These are phyloP conservation scores for Oophaga sylvatica DNA, from an alignment of 2,797 vertebrate species.

Conservation along the genomic window DNA sequence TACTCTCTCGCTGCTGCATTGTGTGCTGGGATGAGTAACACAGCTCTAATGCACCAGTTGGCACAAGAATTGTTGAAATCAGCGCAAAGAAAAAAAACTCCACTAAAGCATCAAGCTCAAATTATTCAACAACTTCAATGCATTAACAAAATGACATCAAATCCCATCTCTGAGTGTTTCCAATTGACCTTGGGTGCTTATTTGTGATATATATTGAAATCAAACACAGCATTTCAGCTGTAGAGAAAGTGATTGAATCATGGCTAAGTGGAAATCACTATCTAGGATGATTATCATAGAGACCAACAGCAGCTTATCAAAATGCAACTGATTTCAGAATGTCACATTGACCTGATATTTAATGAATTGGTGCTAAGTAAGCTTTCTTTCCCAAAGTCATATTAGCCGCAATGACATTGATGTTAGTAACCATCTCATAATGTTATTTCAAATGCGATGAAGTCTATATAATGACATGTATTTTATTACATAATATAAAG, in stretches of 20 bases:
- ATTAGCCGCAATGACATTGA: not conserved
- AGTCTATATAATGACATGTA: too few species aligned
- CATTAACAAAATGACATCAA: conserved; percentile 53
- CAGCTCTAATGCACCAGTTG: conserved; percentile 49
- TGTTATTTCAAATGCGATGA: too few species aligned
- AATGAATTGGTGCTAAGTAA: not conserved
- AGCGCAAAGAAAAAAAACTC: conserved; percentile 38
- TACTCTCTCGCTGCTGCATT: conserved; percentile 22
- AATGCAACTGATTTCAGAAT: not conserved
- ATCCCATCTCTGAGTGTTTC: conserved; percentile 45
- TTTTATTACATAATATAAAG: too few species aligned
- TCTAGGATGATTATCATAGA: not conserved
- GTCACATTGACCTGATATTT: conserved; percentile 27
- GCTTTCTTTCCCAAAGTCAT: not conserved
- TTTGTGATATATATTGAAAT: conserved; percentile 23
- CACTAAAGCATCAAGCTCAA: conserved; percentile 39
- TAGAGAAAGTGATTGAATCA: conserved; percentile 7
- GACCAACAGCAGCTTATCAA: not conserved
- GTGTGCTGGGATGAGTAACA: conserved; percentile 30
- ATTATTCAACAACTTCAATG: conserved; percentile 55
- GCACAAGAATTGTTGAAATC: conserved; percentile 52
- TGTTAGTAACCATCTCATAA: not conserved
- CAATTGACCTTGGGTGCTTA: conserved; percentile 49
- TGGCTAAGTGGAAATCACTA: not conserved
- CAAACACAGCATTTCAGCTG: not conserved